Percentiles rank a stretch among this genome's conserved stretches.
These are phyloP conservation scores for Adineta ricciae DNA, from an alignment of 2,888 invertebrate genomes.

Conservation along the genomic window DNA sequence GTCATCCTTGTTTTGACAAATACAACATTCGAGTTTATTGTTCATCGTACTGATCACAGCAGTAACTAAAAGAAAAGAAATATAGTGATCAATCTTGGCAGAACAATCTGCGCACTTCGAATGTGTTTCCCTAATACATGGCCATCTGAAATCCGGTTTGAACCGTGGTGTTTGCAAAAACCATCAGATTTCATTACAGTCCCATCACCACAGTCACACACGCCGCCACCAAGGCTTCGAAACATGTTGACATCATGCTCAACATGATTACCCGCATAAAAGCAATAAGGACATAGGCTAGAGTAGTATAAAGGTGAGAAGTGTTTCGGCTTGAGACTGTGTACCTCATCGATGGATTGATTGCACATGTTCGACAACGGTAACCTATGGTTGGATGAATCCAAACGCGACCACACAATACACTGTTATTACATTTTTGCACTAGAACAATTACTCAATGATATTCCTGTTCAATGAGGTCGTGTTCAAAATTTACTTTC, in stretches of 20 bases:
- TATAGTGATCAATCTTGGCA: neutral
- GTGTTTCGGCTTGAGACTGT: neutral
- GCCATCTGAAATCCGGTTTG: neutral
- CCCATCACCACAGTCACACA: neutral
- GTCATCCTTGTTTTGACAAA: neutral
- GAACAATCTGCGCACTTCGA: neutral
- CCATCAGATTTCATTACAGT: neutral
- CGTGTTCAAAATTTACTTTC: neutral
- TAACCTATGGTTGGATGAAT: neutral
- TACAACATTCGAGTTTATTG: neutral
- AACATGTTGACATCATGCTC: neutral
- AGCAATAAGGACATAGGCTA: neutral
- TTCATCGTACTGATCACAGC: neutral
- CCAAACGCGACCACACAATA: neutral
- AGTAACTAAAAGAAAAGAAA: neutral
- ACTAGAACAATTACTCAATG: neutral
- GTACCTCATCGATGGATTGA: neutral
- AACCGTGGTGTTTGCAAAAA: slow-evolving; percentile 3
- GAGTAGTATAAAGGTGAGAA: neutral
- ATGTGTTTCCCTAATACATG: neutral
- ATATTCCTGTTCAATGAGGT: neutral
- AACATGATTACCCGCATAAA: neutral
- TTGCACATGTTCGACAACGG: neutral
- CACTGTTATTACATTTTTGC: neutral
- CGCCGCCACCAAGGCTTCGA: neutral